These are phyloP conservation scores for Moxostoma hubbsi DNA, from an alignment of 2,797 vertebrate genomes.

Conservation along the genomic window DNA sequence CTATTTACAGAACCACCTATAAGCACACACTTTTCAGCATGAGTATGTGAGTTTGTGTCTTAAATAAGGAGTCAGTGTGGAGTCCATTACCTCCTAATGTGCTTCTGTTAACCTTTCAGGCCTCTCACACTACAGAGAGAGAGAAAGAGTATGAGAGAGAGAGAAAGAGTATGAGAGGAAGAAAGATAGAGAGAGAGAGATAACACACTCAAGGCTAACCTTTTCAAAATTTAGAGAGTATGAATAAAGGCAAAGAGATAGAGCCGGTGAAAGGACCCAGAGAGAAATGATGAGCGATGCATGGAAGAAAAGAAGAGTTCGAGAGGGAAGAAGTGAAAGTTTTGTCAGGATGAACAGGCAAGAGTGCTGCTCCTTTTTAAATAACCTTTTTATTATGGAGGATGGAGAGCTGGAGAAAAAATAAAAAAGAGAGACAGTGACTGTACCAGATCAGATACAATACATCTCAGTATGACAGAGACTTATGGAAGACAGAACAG, in stretches of 20 bases:
- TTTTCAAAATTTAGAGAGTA: constrained; percentile 22
- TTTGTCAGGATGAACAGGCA: constrained; percentile 32
- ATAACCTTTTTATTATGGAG: constrained; percentile 41
- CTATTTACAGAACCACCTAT: constrained; percentile 10
- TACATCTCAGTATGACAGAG: constrained; percentile 19
- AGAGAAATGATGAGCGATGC: neutral
- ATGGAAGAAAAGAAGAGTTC: neutral
- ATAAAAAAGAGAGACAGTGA: neutral
- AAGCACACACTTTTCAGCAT: neutral
- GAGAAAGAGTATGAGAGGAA: constrained; percentile 5
- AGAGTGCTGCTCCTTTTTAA: constrained; percentile 26
- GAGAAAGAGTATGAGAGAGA: constrained; percentile 27
- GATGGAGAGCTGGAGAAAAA: constrained; percentile 11
- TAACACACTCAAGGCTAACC: constrained; percentile 43
- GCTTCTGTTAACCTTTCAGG: constrained; percentile 59
- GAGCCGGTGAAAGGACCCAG: constrained; percentile 4
- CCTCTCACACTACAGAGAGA: constrained; percentile 43
- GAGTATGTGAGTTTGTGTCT: constrained; percentile 37
- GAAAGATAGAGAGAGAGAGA: neutral
- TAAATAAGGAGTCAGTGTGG: constrained; percentile 49
- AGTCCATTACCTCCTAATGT: constrained; percentile 55
- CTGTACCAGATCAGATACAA: constrained; percentile 27
- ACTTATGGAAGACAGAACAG: constrained; percentile 26
- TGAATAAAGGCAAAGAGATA: constrained; percentile 34
- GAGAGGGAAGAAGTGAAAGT: constrained; percentile 31